These are phyloP conservation scores for Hafferia zeledoni DNA, from an alignment of 2,797 vertebrate species.

Conservation along the genomic window DNA sequence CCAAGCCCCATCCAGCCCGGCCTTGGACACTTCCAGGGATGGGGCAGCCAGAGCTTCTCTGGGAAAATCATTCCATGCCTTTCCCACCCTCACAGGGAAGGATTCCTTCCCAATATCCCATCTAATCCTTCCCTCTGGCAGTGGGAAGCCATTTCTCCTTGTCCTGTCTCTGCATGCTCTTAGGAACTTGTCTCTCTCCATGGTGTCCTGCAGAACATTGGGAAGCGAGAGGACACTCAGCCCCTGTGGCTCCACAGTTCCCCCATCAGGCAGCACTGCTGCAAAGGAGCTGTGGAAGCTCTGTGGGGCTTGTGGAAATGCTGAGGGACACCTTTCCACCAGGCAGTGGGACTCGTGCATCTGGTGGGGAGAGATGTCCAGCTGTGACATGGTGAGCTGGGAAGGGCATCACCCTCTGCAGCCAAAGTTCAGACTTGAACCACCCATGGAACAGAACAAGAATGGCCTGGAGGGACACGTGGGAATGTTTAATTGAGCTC, in stretches of 20 bases:
- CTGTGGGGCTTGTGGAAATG: neutral
- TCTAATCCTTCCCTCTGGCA: fast-evolving
- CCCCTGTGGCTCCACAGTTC: neutral
- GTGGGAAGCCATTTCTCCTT: neutral
- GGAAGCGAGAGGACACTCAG: neutral
- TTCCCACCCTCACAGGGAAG: fast-evolving
- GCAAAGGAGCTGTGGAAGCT: neutral
- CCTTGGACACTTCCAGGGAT: neutral
- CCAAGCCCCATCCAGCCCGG: neutral
- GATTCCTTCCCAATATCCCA: neutral
- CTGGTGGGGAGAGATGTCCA: neutral
- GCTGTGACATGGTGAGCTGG: neutral
- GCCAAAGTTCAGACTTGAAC: neutral
- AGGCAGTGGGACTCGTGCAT: neutral
- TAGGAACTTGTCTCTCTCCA: neutral
- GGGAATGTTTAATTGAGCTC: neutral
- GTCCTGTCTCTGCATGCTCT: neutral
- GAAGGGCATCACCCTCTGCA: neutral
- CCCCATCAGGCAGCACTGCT: neutral
- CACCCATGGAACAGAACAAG: neutral
- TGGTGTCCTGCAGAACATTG: neutral
- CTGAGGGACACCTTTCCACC: neutral
- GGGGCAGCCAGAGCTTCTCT: neutral
- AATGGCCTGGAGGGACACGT: neutral
- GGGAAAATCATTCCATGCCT: neutral